Base-by-base conservation (phyloP, 2,113 vertebrate species). In the Pica pica region DNA sequence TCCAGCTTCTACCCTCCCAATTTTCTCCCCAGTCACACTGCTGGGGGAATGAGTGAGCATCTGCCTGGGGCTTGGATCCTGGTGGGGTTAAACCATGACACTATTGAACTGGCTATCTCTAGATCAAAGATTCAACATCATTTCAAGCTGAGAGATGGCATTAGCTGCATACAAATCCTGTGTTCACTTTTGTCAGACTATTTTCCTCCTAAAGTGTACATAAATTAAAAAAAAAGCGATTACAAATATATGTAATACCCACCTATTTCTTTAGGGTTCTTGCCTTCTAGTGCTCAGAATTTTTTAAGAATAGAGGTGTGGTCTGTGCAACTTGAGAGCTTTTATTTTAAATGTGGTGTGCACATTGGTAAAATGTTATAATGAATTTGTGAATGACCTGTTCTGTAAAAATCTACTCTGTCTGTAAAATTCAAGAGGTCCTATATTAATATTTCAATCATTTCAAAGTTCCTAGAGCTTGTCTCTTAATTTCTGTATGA, bases 391-490 rank as follows among this genome's bases (percentile, higher is more conserved):
- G 69, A 84, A 91, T 57, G 89, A 82, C 13, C 35, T 91, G 30
- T 52, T 87, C 19, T 84, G 52, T 68, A 91, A 95, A 94, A 95
- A 93, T 78, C 57, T 93, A 77, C 42, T 67, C 69, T 83, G 57
- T 85, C 56, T 96, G 77, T 95, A 95, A 96, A 95, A 95, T 68
- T 75, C 2, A 2, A 57, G 55, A 56, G 23, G 18, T 76, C 31
- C 49, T 75, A 63, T 75, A 73, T 95, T 80, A 96, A 86, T 94
- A 92, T 65, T 96, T 94, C n/a, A 82, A 89, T 91, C 2, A 92
- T 91, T 90, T 87, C 50, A 91, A 83, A 74, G 46, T 95, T 92
- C 53, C 39, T 85, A 74, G 37, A 78, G 65, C 78, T 70, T 77
- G 64, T 90, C 83, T 85, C 55, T 93, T 80, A 21, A 83, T 65